Evolutionary conservation across 2,113 vertebrate species (phyloP), one percentile per base, ranked within the genome.

Genomic region (Osmerus mordax): DNA sequence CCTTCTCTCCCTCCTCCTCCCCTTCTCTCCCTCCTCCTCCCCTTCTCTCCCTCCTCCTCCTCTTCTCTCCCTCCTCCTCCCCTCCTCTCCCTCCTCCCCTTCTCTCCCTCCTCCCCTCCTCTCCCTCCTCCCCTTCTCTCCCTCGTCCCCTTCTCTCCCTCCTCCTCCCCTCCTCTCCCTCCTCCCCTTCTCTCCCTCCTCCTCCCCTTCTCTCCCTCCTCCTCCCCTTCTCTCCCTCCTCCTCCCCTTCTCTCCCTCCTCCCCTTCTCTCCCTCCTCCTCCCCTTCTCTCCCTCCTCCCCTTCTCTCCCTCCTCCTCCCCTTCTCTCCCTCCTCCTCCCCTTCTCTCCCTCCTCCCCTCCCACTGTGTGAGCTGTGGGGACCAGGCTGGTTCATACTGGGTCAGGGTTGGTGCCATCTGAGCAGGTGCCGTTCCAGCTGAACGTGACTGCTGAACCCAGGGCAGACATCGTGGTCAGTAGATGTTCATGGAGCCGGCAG

Each of bases 121-220:
- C n/a, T 5, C 56, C 6, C 53, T 54, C 32, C 32, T 7, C 32
- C 32, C 4, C 32, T 5, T 36, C 29, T 3, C 29, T 4, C 4
- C 79, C 86, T 86, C 82, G n/a, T n/a, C n/a, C n/a, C 85, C 83
- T 65, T 83, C 29, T 29, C 60, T 0, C 32, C 61, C 60, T 0
- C 32, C 61, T 36, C 15, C 61, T 15, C 6, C 18, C 14, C 12
- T 2, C 28, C 58, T 19, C n/a, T 5, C 56, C 6, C 53, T 54
- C 53, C 53, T 12, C 53, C 3, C 16, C 3, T 16, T 4, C 1
- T 15, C 29, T 21, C 9, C 12, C 13, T 15, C 21, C 58, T 3
- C 19, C 3, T 86, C 82, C 85, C 83, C 23, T 6, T 60, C 21
- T 60, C 67, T 81, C 29, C 19, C 60, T 0, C 51, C 3, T 3